Base-by-base conservation (phyloP, 2,888 invertebrate species). In the Hypomecis punctinalis region DNA sequence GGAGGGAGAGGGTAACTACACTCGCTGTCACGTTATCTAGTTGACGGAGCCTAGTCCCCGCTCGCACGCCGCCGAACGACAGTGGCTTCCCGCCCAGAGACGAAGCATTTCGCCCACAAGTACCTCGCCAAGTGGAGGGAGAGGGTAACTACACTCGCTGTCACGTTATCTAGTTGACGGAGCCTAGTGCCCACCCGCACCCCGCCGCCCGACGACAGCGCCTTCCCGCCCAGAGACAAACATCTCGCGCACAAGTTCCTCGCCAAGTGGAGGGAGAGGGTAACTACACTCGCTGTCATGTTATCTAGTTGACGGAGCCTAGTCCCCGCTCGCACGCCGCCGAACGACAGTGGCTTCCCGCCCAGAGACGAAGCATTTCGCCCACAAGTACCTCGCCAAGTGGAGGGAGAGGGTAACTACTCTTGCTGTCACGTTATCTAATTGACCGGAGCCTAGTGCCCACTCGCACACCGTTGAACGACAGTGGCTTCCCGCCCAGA, bases 71-170 rank as follows among this genome's bases (percentile, higher is more conserved):
- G 69, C 80, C 49, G 66, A 64, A 45, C 63, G 70, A 68, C 59
- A 48, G 70, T 69, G 11, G 68, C 69, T n/a, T 68, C 65, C 49
- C 84, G 69, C 82, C 82, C 35, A 72, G 86, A 0, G 91, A 89
- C 70, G n/a, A 37, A 71, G 33, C 87, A 88, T 42, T 87, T 92
- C 52, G 92, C 93, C 58, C 79, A 81, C 57, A 92, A 91, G 75
- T 93, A 90, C 77, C 78, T 90, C 54, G 82, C 83, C 66, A 86
- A 88, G 72, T 93, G 93, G 93, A 77, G 87, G 52, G 88, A 88
- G 62, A 83, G 81, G 86, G 92, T 91, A 61, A 65, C 23, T 23
- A 23, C 23, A 23, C 23, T 23, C 23, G 23, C 23, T 23, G 1
- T 23, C 23, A 23, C 23, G 23, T 23, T 23, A 23, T 23, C 23